These are phyloP conservation scores for Cerastis leucographa DNA, from an alignment of 2,888 invertebrate species.

Conservation along the genomic window DNA sequence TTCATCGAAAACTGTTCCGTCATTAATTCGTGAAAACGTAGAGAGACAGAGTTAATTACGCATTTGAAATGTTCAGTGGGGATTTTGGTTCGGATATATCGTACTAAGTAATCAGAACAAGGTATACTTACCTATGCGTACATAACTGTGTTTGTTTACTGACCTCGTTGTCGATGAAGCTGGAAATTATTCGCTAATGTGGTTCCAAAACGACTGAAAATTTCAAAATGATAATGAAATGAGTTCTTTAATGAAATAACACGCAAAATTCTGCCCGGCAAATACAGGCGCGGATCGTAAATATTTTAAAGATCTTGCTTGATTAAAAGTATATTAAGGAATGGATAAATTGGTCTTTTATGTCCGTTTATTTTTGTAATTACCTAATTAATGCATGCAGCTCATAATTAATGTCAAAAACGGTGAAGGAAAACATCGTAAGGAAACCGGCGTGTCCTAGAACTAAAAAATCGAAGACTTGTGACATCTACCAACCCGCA, in stretches of 20 bases:
- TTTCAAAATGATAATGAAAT: conserved; percentile 37
- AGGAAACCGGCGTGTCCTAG: too few relatives aligned
- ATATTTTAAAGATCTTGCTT: not conserved
- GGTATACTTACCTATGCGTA: not conserved
- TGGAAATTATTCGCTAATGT: conserved; percentile 25
- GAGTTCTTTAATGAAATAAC: conserved; percentile 27
- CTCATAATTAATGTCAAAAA: too few relatives aligned
- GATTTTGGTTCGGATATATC: not conserved
- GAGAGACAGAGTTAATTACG: not conserved
- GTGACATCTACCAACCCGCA: too few relatives aligned
- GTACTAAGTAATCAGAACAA: not conserved
- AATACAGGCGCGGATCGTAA: conserved; percentile 7
- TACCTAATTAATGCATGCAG: not conserved
- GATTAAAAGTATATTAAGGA: conserved; percentile 23
- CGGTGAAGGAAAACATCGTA: too few relatives aligned
- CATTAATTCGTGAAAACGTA: not conserved
- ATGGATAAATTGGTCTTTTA: conserved; percentile 5
- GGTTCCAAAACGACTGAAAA: conserved; percentile 28
- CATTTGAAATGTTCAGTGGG: not conserved
- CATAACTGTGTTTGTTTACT: not conserved
- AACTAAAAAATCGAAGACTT: too few relatives aligned
- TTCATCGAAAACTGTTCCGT: not conserved
- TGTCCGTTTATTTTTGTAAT: not conserved
- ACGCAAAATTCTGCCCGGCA: not conserved
- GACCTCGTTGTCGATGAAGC: conserved; percentile 26